Evolutionary conservation across 1,140 invertebrate genomes (phyloP).

Genomic region (Forficula auricularia): DNA sequence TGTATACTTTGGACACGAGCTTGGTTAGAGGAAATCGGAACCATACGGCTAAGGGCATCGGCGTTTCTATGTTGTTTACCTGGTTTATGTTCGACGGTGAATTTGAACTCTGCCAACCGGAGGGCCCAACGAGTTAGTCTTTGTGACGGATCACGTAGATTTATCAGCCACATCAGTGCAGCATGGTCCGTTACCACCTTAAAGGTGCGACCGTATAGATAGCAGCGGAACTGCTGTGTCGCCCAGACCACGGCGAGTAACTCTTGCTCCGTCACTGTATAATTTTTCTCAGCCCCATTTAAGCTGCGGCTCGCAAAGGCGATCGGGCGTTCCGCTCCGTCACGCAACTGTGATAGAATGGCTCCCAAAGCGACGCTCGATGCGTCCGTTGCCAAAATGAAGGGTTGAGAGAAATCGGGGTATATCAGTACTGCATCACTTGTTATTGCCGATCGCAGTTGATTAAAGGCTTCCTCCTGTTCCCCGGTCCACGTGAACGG

Average conservation of each 20-base stretch:
- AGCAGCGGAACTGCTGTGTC: conserved; percentile 28
- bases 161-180: conserved; percentile 21
- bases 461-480: conserved; percentile 18
- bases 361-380: conserved; percentile 29
- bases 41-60: conserved; percentile 12
- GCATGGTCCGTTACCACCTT: conserved; percentile 24
- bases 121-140: conserved; percentile 21
- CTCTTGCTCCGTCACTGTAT: conserved; percentile 22
- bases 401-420: conserved; percentile 21
- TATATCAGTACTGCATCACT: conserved; percentile 22
- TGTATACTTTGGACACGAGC: no score
- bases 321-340: conserved; percentile 18
- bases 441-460: conserved; percentile 11
- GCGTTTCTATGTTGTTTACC: background rate
- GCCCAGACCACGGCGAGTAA: conserved; percentile 25
- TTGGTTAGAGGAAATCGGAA: background rate
- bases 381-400: conserved; percentile 38
- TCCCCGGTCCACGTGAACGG: conserved; percentile 19
- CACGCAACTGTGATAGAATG: conserved; percentile 20
- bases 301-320: conserved; percentile 17
- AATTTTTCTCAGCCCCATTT: conserved; percentile 12
- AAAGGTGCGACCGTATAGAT: conserved; percentile 23
- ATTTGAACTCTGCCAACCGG: conserved; percentile 1
- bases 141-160: conserved; percentile 18
- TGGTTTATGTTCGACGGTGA: background rate